phyloP scores from a whole-genome alignment of 2,888 invertebrate species.

The Hofmannophila pseudospretella region DNA sequence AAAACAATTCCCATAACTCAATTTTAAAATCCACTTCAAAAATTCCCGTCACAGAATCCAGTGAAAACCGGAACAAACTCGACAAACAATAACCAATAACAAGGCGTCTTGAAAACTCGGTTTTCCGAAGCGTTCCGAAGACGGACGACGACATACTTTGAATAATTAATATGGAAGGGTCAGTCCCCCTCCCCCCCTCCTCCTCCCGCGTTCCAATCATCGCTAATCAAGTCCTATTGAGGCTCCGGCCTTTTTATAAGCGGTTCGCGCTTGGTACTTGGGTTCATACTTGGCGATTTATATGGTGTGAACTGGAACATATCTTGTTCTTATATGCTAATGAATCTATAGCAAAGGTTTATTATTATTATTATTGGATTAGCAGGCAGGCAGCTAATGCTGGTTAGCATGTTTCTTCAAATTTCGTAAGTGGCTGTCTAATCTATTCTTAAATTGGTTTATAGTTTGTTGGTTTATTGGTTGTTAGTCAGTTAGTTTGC shows the following conservation, averaged over 20 bases:
- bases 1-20: no score
- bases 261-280: constrained; percentile 20
- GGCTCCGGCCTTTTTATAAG: constrained; percentile 34
- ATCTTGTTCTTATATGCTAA: no score
- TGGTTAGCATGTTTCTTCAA: no score
- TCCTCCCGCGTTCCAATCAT: constrained; percentile 38
- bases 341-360: no score
- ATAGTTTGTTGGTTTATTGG: no score
- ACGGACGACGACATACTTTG: constrained; percentile 53
- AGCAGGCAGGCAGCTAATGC: no score
- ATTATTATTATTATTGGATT: no score
- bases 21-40: constrained; percentile 5
- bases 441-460: no score
- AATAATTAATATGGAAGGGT: constrained; percentile 72
- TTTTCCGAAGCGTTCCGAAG: constrained; percentile 23
- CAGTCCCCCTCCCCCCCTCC: constrained; percentile 22
- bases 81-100: constrained; percentile 48
- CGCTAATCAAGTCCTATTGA: constrained; percentile 69
- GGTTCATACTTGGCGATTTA: constrained; percentile 1
- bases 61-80: constrained; percentile 14
- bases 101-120: constrained; percentile 34
- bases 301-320: neutral
- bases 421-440: no score
- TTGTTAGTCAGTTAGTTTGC: no score
- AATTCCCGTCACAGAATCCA: constrained; percentile 20